Percentiles rank a stretch among this genome's conserved stretches.
phyloP scores from a whole-genome alignment of 2,797 vertebrate species.

The Micrastur ruficollis region DNA sequence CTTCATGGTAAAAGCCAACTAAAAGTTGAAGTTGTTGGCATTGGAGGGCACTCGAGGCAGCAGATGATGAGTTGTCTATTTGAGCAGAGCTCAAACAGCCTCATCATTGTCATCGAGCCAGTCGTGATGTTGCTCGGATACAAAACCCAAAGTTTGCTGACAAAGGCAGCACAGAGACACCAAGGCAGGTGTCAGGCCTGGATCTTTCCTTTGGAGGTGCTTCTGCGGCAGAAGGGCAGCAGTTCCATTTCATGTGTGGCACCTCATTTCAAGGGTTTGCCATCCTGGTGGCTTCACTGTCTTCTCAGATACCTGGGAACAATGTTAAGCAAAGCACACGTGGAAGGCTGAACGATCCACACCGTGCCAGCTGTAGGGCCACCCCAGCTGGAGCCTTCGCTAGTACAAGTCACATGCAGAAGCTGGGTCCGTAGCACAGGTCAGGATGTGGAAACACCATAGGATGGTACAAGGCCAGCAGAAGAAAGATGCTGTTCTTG shows the following conservation, averaged over 20 bases:
- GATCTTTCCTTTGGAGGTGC: background rate
- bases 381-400: background rate
- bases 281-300: background rate
- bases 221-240: background rate
- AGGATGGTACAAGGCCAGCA: background rate
- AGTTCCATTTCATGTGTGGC: background rate
- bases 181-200: background rate
- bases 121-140: background rate
- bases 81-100: background rate
- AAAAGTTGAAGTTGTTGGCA: background rate
- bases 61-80: background rate
- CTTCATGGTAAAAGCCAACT: background rate
- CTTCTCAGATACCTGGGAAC: background rate
- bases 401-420: background rate
- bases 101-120: rapidly evolving
- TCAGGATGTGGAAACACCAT: background rate
- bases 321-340: background rate
- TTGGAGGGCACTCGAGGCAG: background rate
- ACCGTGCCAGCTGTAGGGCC: background rate
- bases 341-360: background rate
- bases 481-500: background rate
- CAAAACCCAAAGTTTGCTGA: background rate
- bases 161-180: background rate
- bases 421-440: background rate
- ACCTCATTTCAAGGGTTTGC: background rate